Evolutionary conservation across 1,140 invertebrate species (phyloP).

Genomic region (Riptortus pedestris): DNA sequence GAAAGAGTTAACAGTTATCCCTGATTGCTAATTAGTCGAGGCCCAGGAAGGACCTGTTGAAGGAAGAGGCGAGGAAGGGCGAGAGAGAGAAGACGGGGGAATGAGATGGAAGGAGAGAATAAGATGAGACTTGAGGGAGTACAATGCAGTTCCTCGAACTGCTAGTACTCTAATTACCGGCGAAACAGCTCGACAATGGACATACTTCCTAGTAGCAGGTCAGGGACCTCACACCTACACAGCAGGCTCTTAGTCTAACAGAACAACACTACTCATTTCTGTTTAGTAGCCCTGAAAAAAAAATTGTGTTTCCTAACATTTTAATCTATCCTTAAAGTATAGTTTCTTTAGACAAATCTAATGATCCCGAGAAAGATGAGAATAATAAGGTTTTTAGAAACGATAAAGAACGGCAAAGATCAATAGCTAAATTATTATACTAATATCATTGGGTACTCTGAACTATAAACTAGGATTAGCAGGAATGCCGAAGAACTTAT

Average conservation of each 20-base stretch:
- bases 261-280: background rate
- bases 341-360: no score
- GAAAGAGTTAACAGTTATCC: no score
- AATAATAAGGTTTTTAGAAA: background rate
- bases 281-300: background rate
- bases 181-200: background rate
- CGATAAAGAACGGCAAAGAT: background rate
- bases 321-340: background rate
- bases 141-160: slow-evolving; percentile 16
- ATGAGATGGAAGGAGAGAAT: background rate
- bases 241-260: background rate
- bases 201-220: slow-evolving; percentile 3
- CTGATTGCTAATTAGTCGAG: background rate
- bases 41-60: background rate
- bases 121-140: background rate
- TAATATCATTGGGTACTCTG: background rate
- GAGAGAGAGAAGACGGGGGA: background rate
- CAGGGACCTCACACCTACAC: background rate
- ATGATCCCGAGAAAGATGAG: no score
- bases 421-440: background rate
- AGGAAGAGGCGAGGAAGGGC: background rate
- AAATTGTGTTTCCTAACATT: background rate
- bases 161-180: background rate
- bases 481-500: background rate
- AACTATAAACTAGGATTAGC: background rate